A percentile compares a stretch with the other conserved stretches of the same genome.
phyloP scores from a whole-genome alignment of 1,140 invertebrate genomes.

The Chironomus striatipennis region DNA sequence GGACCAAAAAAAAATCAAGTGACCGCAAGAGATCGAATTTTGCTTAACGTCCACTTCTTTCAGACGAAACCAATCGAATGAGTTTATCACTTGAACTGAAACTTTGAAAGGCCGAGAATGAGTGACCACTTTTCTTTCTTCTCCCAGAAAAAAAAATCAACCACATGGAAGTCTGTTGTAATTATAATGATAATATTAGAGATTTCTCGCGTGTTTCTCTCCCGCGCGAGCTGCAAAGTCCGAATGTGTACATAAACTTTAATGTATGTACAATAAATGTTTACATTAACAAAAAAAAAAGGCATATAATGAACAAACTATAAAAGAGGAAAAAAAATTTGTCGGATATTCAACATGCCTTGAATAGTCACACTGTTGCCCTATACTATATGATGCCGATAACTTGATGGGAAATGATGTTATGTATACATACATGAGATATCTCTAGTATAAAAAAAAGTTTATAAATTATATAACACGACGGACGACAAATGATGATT shows the following conservation, averaged over 20 bases:
- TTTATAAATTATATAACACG: neutral
- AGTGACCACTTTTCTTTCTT: slow-evolving; percentile 33
- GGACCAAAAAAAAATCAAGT: neutral
- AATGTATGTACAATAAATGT: slow-evolving; percentile 15
- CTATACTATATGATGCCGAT: neutral
- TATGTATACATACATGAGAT: neutral
- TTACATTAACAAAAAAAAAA: slow-evolving; percentile 16
- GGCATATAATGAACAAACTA: neutral
- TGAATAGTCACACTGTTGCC: too few relatives aligned
- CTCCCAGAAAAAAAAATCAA: slow-evolving; percentile 34
- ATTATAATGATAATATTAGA: slow-evolving; percentile 11
- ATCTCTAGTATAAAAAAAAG: too few relatives aligned
- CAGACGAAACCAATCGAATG: slow-evolving; percentile 17
- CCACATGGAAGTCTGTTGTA: slow-evolving; percentile 31
- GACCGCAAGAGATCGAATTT: neutral
- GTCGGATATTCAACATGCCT: neutral
- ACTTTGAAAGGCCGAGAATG: neutral
- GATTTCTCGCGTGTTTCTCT: slow-evolving; percentile 13
- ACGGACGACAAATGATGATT: slow-evolving; percentile 11
- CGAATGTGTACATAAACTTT: slow-evolving; percentile 16
- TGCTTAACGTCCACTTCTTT: neutral
- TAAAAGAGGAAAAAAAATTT: neutral
- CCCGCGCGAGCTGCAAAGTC: neutral
- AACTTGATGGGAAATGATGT: neutral
- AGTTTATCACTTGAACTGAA: slow-evolving; percentile 4